Conservation (phyloP, 2,113 vertebrate genomes). For the Peromyscus polionotus region DNA sequence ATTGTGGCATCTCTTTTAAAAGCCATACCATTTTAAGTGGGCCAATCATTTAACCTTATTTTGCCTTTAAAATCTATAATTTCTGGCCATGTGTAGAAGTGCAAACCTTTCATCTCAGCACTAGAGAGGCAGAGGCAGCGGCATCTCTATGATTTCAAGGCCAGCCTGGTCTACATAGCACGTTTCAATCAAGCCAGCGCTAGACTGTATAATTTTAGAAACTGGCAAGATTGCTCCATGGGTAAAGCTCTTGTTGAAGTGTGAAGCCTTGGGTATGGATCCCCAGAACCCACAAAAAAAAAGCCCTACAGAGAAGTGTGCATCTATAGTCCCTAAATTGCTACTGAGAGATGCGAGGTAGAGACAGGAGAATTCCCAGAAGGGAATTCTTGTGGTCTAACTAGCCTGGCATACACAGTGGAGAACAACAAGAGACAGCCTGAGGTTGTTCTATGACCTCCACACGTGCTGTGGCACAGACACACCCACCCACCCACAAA, state of each 20-base stretch:
- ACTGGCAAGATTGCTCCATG: background rate
- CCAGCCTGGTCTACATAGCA: background rate
- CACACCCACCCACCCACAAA: too few species aligned
- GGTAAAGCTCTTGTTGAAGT: background rate
- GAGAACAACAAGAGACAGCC: too few species aligned
- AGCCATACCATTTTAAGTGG: background rate
- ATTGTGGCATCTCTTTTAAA: background rate
- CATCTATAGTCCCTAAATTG: background rate
- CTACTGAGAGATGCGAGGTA: background rate
- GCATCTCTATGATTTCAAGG: background rate
- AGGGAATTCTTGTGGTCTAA: too few species aligned
- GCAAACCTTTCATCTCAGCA: background rate
- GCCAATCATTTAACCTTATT: background rate
- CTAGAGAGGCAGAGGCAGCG: background rate
- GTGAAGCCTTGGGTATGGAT: background rate
- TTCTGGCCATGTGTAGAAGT: background rate
- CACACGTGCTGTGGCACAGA: too few species aligned
- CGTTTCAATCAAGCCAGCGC: background rate
- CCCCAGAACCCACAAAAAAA: too few species aligned
- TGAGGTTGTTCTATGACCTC: too few species aligned
- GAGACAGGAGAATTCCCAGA: background rate
- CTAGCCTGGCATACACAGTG: too few species aligned
- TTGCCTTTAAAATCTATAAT: background rate
- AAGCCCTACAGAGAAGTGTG: background rate
- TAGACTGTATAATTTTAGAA: background rate